Evolutionary conservation across 2,888 invertebrate genomes (phyloP).

Genomic region (Nezara viridula): DNA sequence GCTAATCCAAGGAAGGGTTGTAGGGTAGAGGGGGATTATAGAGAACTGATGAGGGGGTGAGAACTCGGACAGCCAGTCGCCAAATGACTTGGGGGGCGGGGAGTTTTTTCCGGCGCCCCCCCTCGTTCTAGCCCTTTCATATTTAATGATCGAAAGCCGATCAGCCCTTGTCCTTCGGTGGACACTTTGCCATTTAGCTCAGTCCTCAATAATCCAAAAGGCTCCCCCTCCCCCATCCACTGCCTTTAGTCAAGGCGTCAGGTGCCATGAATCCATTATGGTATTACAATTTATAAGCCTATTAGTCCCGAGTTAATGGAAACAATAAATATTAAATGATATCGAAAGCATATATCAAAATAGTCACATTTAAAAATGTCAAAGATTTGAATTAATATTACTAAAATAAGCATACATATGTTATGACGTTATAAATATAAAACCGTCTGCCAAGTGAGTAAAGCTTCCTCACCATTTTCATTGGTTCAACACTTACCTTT

Average conservation of each 20-base stretch:
- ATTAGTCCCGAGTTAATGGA: background rate
- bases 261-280: conserved; percentile 2
- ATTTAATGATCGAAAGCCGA: conserved; percentile 55
- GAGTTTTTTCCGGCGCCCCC: background rate
- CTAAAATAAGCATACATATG: no score
- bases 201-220: conserved; percentile 37
- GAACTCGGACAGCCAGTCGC: conserved; percentile 44
- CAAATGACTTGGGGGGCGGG: conserved; percentile 51
- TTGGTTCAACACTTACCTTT: no score
- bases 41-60: conserved; percentile 3
- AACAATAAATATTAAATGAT: background rate
- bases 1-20: conserved; percentile 46
- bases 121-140: background rate
- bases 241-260: background rate
- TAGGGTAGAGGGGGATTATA: background rate
- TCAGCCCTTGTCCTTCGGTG: conserved; percentile 1
- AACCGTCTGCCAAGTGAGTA: no score
- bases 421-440: no score
- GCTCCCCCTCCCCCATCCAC: background rate
- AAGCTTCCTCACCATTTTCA: no score
- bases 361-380: background rate
- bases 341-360: background rate
- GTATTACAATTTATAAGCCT: conserved; percentile 5
- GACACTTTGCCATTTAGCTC: conserved; percentile 47
- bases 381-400: no score